Conservation (phyloP, 2,888 invertebrate species). For the Himalopsyche anomala region DNA sequence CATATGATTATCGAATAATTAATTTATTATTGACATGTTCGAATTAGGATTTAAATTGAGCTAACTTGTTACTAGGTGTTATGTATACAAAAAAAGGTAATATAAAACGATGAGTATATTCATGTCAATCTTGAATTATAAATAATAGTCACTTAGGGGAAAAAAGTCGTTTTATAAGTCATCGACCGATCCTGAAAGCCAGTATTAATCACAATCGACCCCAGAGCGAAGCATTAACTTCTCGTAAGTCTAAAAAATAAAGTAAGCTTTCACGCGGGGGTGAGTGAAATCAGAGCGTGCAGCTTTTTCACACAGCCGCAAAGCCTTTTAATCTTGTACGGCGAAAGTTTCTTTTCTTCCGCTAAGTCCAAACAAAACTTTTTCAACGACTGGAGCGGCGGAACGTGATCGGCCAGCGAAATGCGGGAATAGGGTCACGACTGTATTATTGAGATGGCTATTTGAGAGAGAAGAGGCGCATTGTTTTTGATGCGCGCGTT, state of each 20-base stretch:
- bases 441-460: not conserved
- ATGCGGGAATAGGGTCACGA: not conserved
- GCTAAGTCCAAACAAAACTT: conserved; percentile 22
- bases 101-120: no score
- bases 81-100: no score
- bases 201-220: conserved; percentile 39
- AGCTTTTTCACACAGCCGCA: conserved; percentile 10
- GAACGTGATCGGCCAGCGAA: conserved; percentile 5
- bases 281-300: conserved; percentile 17
- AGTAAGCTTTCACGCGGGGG: conserved; percentile 7
- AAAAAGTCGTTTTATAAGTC: conserved; percentile 23
- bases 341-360: not conserved
- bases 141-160: conserved; percentile 24
- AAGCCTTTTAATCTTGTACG: conserved; percentile 34
- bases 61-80: no score
- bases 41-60: no score
- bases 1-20: no score
- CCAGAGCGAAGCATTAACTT: not conserved
- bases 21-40: no score
- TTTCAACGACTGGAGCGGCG: conserved; percentile 11
- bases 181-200: conserved; percentile 33
- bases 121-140: not conserved
- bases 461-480: not conserved
- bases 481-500: conserved; percentile 10
- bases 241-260: conserved; percentile 39